These are phyloP conservation scores for Corydoras maculifer DNA, from an alignment of 2,113 vertebrate species.

Conservation along the genomic window DNA sequence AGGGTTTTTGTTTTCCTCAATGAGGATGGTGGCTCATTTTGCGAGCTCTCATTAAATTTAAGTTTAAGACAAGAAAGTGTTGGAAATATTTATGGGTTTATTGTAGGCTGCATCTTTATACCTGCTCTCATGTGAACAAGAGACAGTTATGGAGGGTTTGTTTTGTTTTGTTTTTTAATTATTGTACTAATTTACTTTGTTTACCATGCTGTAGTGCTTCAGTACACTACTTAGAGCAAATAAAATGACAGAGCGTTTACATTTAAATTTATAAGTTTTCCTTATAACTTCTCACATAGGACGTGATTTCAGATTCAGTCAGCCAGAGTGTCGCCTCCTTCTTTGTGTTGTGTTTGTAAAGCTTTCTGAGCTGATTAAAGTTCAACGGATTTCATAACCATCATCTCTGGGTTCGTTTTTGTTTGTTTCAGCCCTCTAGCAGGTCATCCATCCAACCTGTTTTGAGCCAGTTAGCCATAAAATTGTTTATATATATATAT, in stretches of 20 bases:
- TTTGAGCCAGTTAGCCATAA: no score
- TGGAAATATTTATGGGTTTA: conserved; percentile 98
- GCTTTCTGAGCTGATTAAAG: conserved; percentile 74
- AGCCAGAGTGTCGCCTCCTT: conserved; percentile 57
- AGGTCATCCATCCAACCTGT: no score
- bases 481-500: no score
- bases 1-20: conserved; percentile 99
- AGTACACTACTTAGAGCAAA: conserved; percentile 96
- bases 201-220: conserved; percentile 97
- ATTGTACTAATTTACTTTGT: conserved; percentile 98
- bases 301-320: conserved; percentile 61
- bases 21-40: conserved; percentile 99
- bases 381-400: conserved; percentile 68
- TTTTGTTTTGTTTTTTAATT: conserved; percentile 21
- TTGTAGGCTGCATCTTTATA: conserved; percentile 97
- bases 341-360: conserved; percentile 70
- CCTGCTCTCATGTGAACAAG: conserved; percentile 85
- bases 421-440: neutral
- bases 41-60: conserved; percentile 98
- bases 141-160: conserved; percentile 76
- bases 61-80: conserved; percentile 77
- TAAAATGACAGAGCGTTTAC: conserved; percentile 94
- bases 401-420: conserved; percentile 21
- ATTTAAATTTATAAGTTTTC: conserved; percentile 76
- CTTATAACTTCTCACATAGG: conserved; percentile 39